These are phyloP conservation scores for Jacana jacana DNA, from an alignment of 2,113 vertebrate species.

Conservation along the genomic window DNA sequence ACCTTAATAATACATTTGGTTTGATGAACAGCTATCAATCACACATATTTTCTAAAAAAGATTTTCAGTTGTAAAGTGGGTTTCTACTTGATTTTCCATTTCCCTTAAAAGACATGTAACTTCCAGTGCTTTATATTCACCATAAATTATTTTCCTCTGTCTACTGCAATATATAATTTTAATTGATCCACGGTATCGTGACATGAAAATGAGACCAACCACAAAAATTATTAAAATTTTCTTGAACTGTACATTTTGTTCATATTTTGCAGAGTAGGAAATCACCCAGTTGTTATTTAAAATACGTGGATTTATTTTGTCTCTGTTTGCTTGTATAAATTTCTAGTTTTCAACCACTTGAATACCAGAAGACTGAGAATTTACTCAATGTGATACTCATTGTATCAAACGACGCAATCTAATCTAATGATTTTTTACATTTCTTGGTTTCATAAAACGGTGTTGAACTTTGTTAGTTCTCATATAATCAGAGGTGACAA, in stretches of 20 bases:
- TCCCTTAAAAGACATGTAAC: not conserved
- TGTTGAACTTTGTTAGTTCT: not conserved
- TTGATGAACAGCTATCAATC: not conserved
- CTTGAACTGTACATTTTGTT: not conserved
- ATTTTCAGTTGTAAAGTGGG: not conserved
- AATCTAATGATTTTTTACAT: not conserved
- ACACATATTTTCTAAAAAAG: not conserved
- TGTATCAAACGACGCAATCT: not conserved
- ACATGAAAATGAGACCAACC: not conserved
- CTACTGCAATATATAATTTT: not conserved
- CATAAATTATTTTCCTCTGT: not conserved
- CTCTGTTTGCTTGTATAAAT: not conserved
- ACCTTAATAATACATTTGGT: not conserved
- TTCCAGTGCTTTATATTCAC: not conserved
- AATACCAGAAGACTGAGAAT: not conserved
- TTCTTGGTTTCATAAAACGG: not conserved
- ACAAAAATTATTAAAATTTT: not conserved
- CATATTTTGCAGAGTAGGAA: not conserved
- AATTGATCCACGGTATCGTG: not conserved
- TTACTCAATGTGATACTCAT: not conserved
- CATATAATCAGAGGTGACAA: not conserved
- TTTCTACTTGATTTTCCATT: not conserved
- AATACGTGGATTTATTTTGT: not conserved
- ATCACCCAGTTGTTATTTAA: not conserved
- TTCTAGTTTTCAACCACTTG: not conserved